These are phyloP conservation scores for Epistrophe eligans DNA, from an alignment of 2,888 invertebrate species.

Conservation along the genomic window DNA sequence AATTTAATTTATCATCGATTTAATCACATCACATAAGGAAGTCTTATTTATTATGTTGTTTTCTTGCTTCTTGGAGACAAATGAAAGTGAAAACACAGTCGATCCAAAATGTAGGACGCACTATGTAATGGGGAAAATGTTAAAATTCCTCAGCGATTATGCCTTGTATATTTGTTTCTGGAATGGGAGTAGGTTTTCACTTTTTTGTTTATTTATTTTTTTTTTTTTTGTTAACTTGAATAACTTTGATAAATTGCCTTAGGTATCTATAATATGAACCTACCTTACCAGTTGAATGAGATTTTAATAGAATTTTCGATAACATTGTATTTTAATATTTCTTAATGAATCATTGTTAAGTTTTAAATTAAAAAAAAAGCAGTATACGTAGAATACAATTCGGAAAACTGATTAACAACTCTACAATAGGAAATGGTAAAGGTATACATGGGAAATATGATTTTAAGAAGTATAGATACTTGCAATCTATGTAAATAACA, in stretches of 20 bases:
- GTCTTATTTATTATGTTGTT: slow-evolving; percentile 39
- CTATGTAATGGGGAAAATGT: slow-evolving; percentile 57
- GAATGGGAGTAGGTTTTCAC: slow-evolving; percentile 60
- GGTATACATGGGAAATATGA: too few relatives aligned
- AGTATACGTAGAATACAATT: neutral
- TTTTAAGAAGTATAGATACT: too few relatives aligned
- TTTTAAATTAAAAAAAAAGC: neutral
- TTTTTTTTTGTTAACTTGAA: slow-evolving; percentile 5
- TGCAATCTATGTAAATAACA: too few relatives aligned
- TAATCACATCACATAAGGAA: slow-evolving; percentile 48
- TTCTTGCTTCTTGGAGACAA: slow-evolving; percentile 35
- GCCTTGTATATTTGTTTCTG: slow-evolving; percentile 4
- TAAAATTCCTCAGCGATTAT: slow-evolving; percentile 37
- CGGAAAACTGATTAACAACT: neutral
- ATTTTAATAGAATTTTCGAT: neutral
- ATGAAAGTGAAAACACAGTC: slow-evolving; percentile 66
- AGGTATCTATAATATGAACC: neutral
- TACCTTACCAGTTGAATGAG: neutral
- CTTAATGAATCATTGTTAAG: slow-evolving; percentile 2
- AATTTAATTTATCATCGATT: slow-evolving; percentile 53
- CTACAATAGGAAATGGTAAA: too few relatives aligned
- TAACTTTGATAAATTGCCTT: slow-evolving; percentile 4
- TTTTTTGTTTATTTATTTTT: too few relatives aligned
- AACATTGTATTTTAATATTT: neutral
- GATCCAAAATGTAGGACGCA: neutral